Base-by-base conservation (phyloP, 2,797 vertebrate species). In the Furcifer pardalis region DNA sequence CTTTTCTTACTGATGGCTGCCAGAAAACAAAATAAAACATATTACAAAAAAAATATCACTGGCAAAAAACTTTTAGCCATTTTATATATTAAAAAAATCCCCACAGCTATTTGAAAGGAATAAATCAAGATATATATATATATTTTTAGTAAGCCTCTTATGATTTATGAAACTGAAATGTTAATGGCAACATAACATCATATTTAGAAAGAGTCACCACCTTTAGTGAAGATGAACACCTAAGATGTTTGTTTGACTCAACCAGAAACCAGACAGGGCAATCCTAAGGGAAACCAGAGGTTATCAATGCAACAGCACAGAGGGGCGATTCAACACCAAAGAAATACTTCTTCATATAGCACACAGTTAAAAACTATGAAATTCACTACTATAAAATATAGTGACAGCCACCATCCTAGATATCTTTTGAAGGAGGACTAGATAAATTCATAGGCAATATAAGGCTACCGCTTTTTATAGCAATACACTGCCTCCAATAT, bases 1-100 rank as follows among this genome's bases (percentile, higher is more conserved):
- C 98, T 88, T 97, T 98, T 93, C 98, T 97, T 90, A 99, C 97
- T 1, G 98, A 97, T 3, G 97, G 92, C 98, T 99, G 91, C 60
- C 82, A 6, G 13, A 77, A 91, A 1, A 63, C 88, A 89, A 77
- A 1, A 52, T 5, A 68, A 35, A 30, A 62, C 30, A 3, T 9
- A 7, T 68, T 37, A 73, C 0, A 32, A 84, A 89, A 89, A 69
- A 83, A 78, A 76, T 77, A 63, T n/a, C 72, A 49, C n/a, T 40
- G 6, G 9, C 46, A 73, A 49, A 66, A 79, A 79, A n/a, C 56
- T n/a, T 35, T 25, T 49, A 42, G 7, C 23, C 49, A 35, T 49
- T 35, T n/a, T n/a, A n/a, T 66, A 56, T 19, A 56, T 15, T 15
- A 19, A 56, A 56, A 52, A 52, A 52, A 56, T 1, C 17, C 17